Base-by-base conservation (phyloP, 92 coral and sea anemone genomes). In the Epizoanthus rinbou region DNA sequence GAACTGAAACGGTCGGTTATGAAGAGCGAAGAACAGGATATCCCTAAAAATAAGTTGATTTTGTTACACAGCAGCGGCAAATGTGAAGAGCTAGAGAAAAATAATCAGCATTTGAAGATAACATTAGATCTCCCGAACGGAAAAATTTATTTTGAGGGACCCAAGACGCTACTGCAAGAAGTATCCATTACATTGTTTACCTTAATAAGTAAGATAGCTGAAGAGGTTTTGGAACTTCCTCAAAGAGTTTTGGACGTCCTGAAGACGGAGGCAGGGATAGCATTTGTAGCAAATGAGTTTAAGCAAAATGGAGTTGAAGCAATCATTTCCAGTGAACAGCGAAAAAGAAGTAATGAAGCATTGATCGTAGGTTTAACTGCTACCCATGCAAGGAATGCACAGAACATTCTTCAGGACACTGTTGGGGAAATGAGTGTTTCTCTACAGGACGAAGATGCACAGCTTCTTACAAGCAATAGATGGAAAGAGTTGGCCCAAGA, bases 371-470 rank as follows among this genome's bases (percentile, higher is more conserved):
- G 80, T 23, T 41, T 66, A 6, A 64, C 57, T 35, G 19, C 63
- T 1, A 31, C 14, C 8, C 79, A 53, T 21, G 87, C 68, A 2
- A 66, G 14, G 64, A 18, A 59, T 6, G 90, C 90, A 1, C 80
- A 69, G 21, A 57, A 3, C 3, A 16, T 52, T 43, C 22, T 87
- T 25, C 57, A 47, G 66, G 21, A 82, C 43, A n/a, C 33, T 5
- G 60, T 43, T 25, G 69, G 8, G 21, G 90, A 87, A 58, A 43
- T 10, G 8, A 87, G 87, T 56, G 18, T 82, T 17, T 65, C 3
- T n/a, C 74, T 87, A 9, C 73, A 79, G 50, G 60, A 69, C 43
- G 90, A 83, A 68, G 75, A 83, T 33, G 21, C 56, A 11, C n/a
- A 14, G 13, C 64, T 87, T 31, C 64, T 87, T 10, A 63, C 58